Evolutionary conservation across 2,797 vertebrate species (phyloP).

Genomic region (Gambelia wislizenii): DNA sequence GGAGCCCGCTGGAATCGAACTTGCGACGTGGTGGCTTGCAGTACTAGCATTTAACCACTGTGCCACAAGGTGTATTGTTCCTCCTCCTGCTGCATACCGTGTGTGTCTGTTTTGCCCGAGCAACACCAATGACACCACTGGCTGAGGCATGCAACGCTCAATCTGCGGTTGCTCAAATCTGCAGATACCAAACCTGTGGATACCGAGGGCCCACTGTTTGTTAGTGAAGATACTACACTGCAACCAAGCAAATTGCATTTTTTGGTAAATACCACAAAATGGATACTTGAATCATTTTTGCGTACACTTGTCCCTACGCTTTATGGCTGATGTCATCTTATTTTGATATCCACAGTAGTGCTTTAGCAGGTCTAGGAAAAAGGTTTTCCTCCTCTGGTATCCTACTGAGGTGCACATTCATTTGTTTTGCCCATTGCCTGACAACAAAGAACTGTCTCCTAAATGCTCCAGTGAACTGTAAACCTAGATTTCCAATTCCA

Average conservation of each 20-base stretch:
- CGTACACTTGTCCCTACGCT: neutral
- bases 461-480: constrained; percentile 31
- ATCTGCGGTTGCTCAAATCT: too few relatives aligned
- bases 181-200: too few relatives aligned
- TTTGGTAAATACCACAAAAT: neutral
- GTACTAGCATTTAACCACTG: too few relatives aligned
- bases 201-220: too few relatives aligned
- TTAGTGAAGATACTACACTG: neutral
- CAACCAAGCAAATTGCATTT: neutral
- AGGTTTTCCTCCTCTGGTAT: neutral
- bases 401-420: fast-evolving
- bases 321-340: neutral
- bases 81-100: too few relatives aligned
- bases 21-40: too few relatives aligned
- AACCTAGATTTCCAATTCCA: constrained; percentile 41
- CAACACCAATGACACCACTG: too few relatives aligned
- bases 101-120: too few relatives aligned
- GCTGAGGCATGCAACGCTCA: too few relatives aligned
- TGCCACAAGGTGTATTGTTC: too few relatives aligned
- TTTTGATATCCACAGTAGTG: neutral
- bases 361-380: neutral
- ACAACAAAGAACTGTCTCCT: neutral
- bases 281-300: neutral
- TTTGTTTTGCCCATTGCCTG: fast-evolving
- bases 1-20: too few relatives aligned